These are phyloP conservation scores for Pachypsylla venusta DNA, from an alignment of 1,140 invertebrate species.

Conservation along the genomic window DNA sequence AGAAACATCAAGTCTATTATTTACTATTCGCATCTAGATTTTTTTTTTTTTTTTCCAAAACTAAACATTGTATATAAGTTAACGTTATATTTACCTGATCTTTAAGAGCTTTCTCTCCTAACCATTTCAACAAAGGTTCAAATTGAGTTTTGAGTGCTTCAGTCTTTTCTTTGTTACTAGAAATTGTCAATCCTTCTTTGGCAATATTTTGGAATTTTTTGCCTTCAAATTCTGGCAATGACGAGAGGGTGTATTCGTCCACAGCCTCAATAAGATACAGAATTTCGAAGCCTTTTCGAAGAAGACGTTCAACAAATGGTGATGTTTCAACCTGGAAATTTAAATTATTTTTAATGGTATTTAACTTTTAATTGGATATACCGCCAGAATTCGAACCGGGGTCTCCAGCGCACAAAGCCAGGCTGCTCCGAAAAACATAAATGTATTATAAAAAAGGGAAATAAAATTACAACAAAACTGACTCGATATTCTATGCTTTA, in stretches of 20 bases:
- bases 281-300: constrained; percentile 93
- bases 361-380: too few species aligned
- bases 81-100: constrained; percentile 45
- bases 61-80: too few species aligned
- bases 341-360: too few species aligned
- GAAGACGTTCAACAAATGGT: constrained; percentile 87
- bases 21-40: too few species aligned
- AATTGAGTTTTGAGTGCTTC: constrained; percentile 67
- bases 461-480: too few species aligned
- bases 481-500: too few species aligned
- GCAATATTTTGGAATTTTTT: constrained; percentile 99
- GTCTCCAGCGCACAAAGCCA: too few species aligned
- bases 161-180: constrained; percentile 64
- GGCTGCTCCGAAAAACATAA: too few species aligned
- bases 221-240: constrained; percentile 95
- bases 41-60: too few species aligned
- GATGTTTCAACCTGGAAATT: constrained; percentile 63
- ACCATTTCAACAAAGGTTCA: constrained; percentile 84
- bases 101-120: constrained; percentile 71
- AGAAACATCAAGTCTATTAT: too few species aligned
- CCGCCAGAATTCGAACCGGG: too few species aligned
- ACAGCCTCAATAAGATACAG: constrained; percentile 91
- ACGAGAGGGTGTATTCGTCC: constrained; percentile 94
- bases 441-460: too few species aligned
- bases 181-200: constrained; percentile 88